Conservation (phyloP, 2,113 vertebrate species). For the Anoura caudifer region DNA sequence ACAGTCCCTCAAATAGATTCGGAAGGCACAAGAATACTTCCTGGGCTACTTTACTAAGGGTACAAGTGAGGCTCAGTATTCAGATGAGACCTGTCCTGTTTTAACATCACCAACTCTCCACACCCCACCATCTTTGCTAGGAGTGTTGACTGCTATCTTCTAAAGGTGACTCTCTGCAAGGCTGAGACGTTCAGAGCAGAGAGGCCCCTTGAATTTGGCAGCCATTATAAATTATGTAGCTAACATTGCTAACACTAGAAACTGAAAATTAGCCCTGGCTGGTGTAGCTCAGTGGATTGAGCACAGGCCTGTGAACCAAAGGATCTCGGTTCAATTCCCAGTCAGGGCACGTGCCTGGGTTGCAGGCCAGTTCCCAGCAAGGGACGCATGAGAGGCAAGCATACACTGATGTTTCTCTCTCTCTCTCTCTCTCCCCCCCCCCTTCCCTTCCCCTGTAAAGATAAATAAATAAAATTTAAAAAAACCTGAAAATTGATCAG, state of each 20-base stretch:
- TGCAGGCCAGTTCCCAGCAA: no score
- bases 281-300: no score
- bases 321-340: no score
- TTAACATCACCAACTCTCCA: background rate
- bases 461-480: no score
- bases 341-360: no score
- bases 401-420: no score
- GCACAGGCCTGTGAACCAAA: no score
- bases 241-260: background rate
- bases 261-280: background rate
- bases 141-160: background rate
- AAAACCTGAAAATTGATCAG: background rate
- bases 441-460: no score
- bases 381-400: no score
- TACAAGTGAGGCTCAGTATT: background rate
- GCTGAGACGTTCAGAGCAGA: background rate
- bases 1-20: background rate
- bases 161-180: background rate
- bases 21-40: background rate
- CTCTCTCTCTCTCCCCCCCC: no score
- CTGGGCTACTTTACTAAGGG: background rate
- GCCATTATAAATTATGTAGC: background rate
- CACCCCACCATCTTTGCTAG: background rate
- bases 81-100: background rate
- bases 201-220: background rate